Evolutionary conservation across 2,113 vertebrate species (phyloP).

Genomic region (Synodontis membranacea): DNA sequence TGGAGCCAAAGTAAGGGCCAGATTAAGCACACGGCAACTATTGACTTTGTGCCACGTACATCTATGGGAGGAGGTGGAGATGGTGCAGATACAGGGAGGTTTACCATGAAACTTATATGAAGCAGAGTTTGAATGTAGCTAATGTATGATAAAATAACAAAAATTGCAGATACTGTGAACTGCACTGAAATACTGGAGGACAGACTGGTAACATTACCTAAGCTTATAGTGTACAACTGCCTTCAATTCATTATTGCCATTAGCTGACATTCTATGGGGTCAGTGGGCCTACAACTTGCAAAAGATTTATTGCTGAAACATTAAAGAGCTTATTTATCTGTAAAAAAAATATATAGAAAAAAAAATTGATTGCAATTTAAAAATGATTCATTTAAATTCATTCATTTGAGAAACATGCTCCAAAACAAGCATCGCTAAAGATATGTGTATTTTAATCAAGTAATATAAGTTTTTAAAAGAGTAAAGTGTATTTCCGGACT

Average conservation of each 20-base stretch:
- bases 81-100: conserved; percentile 72
- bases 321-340: not conserved
- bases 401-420: not conserved
- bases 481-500: too few relatives aligned
- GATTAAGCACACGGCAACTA: conserved; percentile 82
- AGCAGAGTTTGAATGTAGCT: not conserved
- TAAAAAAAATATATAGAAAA: not conserved
- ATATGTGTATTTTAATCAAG: not conserved
- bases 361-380: not conserved
- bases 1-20: conserved; percentile 87
- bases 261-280: not conserved
- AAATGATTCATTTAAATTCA: not conserved
- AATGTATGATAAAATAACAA: not conserved
- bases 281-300: not conserved
- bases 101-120: conserved; percentile 80
- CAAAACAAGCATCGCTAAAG: not conserved
- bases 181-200: not conserved
- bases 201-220: not conserved
- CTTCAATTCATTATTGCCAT: conserved; percentile 17
- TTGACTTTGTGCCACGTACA: conserved; percentile 79
- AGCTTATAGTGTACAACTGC: not conserved
- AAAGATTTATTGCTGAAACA: not conserved
- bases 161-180: not conserved
- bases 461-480: not conserved
- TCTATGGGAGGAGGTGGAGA: conserved; percentile 71